Conservation (phyloP, 2,797 vertebrate species). For the Tokudaia tokunoshimensis region DNA sequence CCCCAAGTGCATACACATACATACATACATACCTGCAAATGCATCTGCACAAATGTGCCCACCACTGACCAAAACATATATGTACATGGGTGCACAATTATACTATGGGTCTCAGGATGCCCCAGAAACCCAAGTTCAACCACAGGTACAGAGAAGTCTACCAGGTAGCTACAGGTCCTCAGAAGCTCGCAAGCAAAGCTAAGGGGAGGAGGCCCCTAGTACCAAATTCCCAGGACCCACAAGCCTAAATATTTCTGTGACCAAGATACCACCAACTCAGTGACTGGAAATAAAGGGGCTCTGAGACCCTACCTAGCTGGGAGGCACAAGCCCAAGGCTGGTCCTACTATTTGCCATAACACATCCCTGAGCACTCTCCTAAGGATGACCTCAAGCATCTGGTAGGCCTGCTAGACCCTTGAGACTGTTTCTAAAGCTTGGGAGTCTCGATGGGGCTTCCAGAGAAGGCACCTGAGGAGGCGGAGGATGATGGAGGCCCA, state of each 20-base stretch:
- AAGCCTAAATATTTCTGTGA: neutral
- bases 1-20: neutral
- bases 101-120: neutral
- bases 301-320: no score
- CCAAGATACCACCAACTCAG: neutral
- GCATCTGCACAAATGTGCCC: neutral
- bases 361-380: rapidly evolving
- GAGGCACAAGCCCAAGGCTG: neutral
- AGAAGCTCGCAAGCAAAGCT: neutral
- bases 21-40: neutral
- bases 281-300: neutral
- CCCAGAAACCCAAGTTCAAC: neutral
- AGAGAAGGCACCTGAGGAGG: rapidly evolving
- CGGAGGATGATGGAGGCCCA: no score
- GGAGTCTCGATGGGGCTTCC: neutral
- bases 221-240: neutral
- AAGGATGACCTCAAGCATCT: no score
- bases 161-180: neutral
- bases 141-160: neutral
- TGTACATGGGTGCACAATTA: no score
- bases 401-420: neutral
- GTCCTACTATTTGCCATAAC: no score
- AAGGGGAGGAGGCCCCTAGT: neutral
- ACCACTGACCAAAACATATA: neutral
- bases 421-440: neutral